Conservation (phyloP, 2,113 vertebrate genomes). For the Entelurus aequoreus region DNA sequence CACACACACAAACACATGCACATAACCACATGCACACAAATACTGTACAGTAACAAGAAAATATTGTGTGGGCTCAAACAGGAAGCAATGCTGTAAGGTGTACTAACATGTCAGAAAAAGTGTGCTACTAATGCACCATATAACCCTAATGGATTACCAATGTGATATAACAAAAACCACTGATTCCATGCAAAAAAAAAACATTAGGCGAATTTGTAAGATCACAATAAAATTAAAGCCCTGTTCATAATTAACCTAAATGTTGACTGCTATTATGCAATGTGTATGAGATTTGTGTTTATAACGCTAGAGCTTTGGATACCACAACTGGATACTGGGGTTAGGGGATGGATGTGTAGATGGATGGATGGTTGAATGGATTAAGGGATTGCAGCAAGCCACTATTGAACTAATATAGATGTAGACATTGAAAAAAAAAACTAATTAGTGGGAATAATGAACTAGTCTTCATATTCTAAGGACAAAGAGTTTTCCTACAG, state of each 20-base stretch:
- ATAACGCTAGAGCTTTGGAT: too few species aligned
- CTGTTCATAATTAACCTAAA: too few species aligned
- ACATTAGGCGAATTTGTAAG: not conserved
- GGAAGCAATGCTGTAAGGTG: conserved; percentile 38
- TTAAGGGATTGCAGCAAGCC: too few species aligned
- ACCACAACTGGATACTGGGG: too few species aligned
- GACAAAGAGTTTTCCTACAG: conserved; percentile 27
- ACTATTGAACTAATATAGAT: too few species aligned
- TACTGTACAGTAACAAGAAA: conserved; percentile 23
- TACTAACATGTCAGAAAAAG: conserved; percentile 16
- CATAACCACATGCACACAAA: conserved; percentile 11
- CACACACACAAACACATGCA: conserved; percentile 12
- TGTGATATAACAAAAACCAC: not conserved
- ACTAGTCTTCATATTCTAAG: conserved; percentile 19
- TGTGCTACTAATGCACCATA: conserved; percentile 1
- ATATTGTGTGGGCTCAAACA: conserved; percentile 58
- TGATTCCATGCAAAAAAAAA: not conserved
- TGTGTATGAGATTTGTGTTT: too few species aligned
- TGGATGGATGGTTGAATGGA: too few species aligned
- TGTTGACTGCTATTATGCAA: too few species aligned
- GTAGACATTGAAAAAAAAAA: too few species aligned
- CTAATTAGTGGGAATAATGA: conserved; percentile 19
- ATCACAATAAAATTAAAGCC: not conserved
- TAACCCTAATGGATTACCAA: not conserved
- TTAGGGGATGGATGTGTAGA: too few species aligned